Conservation (phyloP, 1,140 invertebrate genomes). For the Macrocentrus cingulum region DNA sequence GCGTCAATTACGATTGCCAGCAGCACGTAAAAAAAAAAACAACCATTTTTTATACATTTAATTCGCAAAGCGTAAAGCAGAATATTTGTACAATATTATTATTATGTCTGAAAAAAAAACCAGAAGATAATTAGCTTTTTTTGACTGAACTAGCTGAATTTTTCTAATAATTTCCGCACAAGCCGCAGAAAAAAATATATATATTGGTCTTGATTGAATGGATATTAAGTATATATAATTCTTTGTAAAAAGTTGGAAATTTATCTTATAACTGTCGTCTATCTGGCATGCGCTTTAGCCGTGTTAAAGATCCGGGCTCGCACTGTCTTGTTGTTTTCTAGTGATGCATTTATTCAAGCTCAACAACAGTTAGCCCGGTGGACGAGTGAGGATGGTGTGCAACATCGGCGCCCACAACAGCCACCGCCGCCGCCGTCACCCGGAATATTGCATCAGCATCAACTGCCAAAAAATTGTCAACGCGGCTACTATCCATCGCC, state of each 20-base stretch:
- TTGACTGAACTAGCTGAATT: no score
- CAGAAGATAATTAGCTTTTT: no score
- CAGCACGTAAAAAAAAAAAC: conserved; percentile 10
- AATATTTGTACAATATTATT: neutral
- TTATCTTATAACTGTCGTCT: no score
- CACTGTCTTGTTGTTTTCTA: conserved; percentile 77
- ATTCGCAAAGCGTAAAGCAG: no score
- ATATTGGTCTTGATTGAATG: no score
- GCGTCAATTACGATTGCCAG: conserved; percentile 33
- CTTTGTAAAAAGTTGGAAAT: no score
- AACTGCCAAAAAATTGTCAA: conserved; percentile 39
- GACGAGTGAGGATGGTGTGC: conserved; percentile 83
- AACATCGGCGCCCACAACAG: conserved; percentile 58
- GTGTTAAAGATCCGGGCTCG: conserved; percentile 51
- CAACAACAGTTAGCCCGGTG: conserved; percentile 88
- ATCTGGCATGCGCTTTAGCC: conserved; percentile 43
- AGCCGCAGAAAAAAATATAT: no score
- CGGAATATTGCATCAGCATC: conserved; percentile 25
- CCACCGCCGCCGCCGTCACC: conserved; percentile 41
- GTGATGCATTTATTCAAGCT: conserved; percentile 93
- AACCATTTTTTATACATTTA: neutral
- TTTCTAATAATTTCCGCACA: no score
- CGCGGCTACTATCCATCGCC: conserved; percentile 51
- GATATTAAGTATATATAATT: no score
- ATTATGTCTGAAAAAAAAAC: neutral